phyloP scores from a whole-genome alignment of 2,797 vertebrate genomes.

The Craterocephalus amniculus region DNA sequence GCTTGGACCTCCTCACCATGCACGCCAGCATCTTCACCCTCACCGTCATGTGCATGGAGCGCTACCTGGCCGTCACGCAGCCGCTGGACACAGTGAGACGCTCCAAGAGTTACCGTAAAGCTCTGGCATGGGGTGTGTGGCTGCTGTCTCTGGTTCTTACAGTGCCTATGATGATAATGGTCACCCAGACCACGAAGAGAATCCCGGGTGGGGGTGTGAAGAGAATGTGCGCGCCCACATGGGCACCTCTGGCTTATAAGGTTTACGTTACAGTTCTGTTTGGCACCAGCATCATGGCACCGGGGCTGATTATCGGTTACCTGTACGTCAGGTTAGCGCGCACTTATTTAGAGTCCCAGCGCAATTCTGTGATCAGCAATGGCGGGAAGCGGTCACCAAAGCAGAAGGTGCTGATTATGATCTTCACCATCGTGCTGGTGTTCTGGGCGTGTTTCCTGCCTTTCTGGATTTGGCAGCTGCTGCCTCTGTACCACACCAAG shows the following conservation, averaged over 20 bases:
- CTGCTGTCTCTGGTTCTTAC: conserved; percentile 87
- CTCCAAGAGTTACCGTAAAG: conserved; percentile 86
- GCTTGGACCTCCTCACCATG: conserved; percentile 95
- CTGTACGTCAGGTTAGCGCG: conserved; percentile 88
- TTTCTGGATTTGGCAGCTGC: conserved; percentile 94
- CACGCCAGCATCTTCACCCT: conserved; percentile 95
- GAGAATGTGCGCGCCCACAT: conserved; percentile 89
- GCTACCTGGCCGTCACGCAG: conserved; percentile 91
- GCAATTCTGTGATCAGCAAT: conserved; percentile 80
- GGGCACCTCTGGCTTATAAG: conserved; percentile 87
- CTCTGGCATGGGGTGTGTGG: conserved; percentile 87
- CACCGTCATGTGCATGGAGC: conserved; percentile 91
- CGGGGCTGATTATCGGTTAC: conserved; percentile 90
- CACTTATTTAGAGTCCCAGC: conserved; percentile 89
- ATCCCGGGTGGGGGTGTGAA: conserved; percentile 82
- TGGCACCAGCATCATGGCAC: conserved; percentile 93
- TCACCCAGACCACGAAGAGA: conserved; percentile 82
- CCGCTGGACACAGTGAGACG: conserved; percentile 87
- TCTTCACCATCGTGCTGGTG: conserved; percentile 91
- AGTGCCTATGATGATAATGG: conserved; percentile 91
- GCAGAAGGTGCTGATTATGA: conserved; percentile 91
- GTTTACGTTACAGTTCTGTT: conserved; percentile 91
- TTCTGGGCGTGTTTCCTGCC: conserved; percentile 95
- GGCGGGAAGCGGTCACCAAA: conserved; percentile 85
- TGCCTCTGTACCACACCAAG: conserved; percentile 87